Evolutionary conservation across 2,113 vertebrate genomes (phyloP).

Genomic region (Carassius carassius): DNA sequence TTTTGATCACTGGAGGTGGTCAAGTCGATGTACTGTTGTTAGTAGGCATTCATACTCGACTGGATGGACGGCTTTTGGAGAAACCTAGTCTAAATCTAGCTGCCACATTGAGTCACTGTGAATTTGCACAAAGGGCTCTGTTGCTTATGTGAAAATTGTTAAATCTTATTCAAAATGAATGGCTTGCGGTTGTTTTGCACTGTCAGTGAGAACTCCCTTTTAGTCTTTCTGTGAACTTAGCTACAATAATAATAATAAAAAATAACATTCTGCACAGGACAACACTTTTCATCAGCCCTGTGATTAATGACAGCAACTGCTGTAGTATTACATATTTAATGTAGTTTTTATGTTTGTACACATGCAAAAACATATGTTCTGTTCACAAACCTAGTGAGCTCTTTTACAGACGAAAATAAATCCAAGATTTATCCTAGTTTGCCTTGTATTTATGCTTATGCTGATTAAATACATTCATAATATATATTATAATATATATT

Average conservation of each 20-base stretch:
- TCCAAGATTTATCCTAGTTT: neutral
- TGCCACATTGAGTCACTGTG: neutral
- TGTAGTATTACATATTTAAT: neutral
- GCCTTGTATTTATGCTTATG: neutral
- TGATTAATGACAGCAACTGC: neutral
- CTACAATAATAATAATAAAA: neutral
- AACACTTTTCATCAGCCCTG: neutral
- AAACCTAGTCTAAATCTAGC: neutral
- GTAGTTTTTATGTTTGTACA: neutral
- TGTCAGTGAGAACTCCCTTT: neutral
- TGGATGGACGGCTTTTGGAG: neutral
- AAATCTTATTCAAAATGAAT: neutral
- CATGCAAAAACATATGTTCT: neutral
- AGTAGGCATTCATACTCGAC: neutral
- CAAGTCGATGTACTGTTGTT: neutral
- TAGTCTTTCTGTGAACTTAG: neutral
- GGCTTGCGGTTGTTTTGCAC: neutral
- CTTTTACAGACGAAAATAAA: too few species aligned
- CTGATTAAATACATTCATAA: neutral
- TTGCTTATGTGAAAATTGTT: neutral
- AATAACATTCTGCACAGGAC: neutral
- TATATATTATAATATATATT: neutral
- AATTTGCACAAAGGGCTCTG: neutral
- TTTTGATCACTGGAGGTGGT: neutral
- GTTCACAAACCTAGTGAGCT: neutral